Conservation (phyloP, 2,888 invertebrate species). For the Sphecodes monilicornis region DNA sequence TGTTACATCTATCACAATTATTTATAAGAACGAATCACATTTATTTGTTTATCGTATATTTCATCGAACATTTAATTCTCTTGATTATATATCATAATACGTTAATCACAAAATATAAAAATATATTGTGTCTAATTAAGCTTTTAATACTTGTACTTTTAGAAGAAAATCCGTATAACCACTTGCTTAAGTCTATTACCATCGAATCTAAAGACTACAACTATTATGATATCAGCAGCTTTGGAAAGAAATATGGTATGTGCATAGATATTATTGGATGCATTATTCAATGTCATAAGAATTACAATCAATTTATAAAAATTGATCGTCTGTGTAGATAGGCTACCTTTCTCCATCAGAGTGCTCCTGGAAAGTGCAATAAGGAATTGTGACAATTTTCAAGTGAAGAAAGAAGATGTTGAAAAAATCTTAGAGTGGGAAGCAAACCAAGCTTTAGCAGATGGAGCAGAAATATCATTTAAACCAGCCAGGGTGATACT, state of each 20-base stretch:
- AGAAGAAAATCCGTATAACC: conserved; percentile 88
- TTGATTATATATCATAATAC: background rate
- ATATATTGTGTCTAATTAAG: background rate
- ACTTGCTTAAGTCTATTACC: conserved; percentile 87
- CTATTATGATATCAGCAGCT: conserved; percentile 91
- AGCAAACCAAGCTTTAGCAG: conserved; percentile 88
- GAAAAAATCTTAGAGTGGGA: conserved; percentile 96
- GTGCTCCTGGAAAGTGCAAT: conserved; percentile 98
- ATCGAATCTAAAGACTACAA: conserved; percentile 88
- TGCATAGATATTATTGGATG: background rate
- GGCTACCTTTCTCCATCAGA: conserved; percentile 95
- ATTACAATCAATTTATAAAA: conserved; percentile 27
- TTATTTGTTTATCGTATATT: background rate
- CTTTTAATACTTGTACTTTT: conserved; percentile 39
- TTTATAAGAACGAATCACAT: background rate
- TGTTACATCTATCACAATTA: background rate
- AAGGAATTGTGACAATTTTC: conserved; percentile 98
- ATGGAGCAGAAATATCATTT: conserved; percentile 96
- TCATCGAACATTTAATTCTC: background rate
- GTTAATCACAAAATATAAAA: background rate
- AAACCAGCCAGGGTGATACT: conserved; percentile 98
- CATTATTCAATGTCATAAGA: conserved; percentile 3
- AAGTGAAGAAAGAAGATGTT: conserved; percentile 94
- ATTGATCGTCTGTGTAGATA: conserved; percentile 85
- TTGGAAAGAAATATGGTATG: conserved; percentile 93